Conservation (phyloP, 2,113 vertebrate genomes). For the Sturnira hondurensis region DNA sequence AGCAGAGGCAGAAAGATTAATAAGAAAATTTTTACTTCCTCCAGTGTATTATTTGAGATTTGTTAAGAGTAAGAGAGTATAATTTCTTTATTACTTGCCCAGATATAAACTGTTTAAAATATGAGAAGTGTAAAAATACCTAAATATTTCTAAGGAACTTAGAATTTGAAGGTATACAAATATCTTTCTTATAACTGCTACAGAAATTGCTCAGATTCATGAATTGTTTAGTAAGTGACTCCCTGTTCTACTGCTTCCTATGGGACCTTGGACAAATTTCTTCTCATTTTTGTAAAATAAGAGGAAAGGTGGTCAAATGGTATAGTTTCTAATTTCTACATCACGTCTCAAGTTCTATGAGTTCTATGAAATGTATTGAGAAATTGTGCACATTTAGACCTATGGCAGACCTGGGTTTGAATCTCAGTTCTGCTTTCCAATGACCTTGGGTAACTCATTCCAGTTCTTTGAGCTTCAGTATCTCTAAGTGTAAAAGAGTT, state of each 20-base stretch:
- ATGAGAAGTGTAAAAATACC: background rate
- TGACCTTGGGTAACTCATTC: background rate
- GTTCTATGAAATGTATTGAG: background rate
- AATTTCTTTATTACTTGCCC: background rate
- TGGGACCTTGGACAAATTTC: background rate
- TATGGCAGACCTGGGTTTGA: background rate
- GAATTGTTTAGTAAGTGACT: slow-evolving; percentile 7
- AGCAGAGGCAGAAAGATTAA: slow-evolving; percentile 31
- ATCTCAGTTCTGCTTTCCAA: slow-evolving; percentile 19
- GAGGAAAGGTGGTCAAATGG: background rate
- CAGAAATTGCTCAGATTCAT: slow-evolving; percentile 22
- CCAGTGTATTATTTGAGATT: background rate
- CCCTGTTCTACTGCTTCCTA: background rate
- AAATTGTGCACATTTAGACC: background rate
- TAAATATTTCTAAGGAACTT: slow-evolving; percentile 10
- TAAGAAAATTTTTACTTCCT: background rate
- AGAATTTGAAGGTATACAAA: background rate
- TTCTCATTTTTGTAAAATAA: slow-evolving; percentile 12
- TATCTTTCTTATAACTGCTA: background rate
- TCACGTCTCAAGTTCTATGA: background rate
- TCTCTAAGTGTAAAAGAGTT: background rate
- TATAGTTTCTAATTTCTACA: slow-evolving; percentile 6
- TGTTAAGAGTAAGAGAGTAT: background rate
- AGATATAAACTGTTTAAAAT: slow-evolving; percentile 18
- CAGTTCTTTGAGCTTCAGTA: background rate